Base-by-base conservation (phyloP, 2,888 invertebrate species). In the Chaetoderma sp. region DNA sequence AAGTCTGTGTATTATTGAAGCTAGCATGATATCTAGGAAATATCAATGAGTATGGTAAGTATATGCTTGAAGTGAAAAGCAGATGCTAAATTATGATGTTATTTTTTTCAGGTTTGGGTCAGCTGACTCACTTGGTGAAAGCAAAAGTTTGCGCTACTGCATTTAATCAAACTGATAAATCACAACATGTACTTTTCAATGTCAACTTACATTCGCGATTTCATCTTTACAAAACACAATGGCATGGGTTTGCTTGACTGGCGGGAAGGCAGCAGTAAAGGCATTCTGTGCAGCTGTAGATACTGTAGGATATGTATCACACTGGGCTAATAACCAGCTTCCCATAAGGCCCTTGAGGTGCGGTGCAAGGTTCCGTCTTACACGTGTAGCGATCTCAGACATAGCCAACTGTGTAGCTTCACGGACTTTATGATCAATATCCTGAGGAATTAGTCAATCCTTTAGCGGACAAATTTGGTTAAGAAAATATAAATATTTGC, bases 251-350 rank as follows among this genome's bases (percentile, higher is more conserved):
- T 93, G 88, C 87, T 95, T 96, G 54, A 89, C 90, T 6, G 90
- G 88, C 0, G 94, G 92, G 86, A 97, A 97, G 0, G 94, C 93
- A 65, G 89, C 89, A 25, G 79, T 68, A 72, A 94, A 93, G 4
- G 93, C 90, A 72, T 88, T 87, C 36, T 86, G 87, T 1, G 94
- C 94, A 65, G 91, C 90, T 72, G 90, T 90, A 5, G 94, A 92
- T 21, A 94, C 94, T 10, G 95, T 94, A 42, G 93, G 91, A 87
- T 94, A 93, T 13, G 92, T 91, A 85, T 97, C 96, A 88, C 92
- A 92, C 82, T 92, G 93, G 58, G 94, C 92, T 49, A 92, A 90
- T 79, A 96, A 91, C 96, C 96, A 96, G 3, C 92, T 89, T 1
- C 94, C 94, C 82, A 88, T 90, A 67, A 96, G 83, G 81, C 90